Evolutionary conservation across 2,113 vertebrate species (phyloP).

Genomic region (Xerus inauris): DNA sequence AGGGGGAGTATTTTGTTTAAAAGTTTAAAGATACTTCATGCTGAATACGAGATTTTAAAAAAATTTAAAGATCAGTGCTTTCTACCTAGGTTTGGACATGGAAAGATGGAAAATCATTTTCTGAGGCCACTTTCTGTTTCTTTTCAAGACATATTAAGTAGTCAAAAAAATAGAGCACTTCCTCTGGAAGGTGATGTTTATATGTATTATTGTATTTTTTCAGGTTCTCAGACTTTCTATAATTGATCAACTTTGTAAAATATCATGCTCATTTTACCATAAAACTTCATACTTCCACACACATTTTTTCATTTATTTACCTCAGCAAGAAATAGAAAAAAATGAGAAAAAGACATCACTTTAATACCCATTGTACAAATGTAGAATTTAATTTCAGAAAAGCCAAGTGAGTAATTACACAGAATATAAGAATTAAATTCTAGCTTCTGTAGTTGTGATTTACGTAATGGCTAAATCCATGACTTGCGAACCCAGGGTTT

Average conservation of each 20-base stretch:
- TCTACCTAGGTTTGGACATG: neutral
- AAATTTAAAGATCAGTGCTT: constrained; percentile 17
- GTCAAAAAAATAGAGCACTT: neutral
- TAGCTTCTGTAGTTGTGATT: neutral
- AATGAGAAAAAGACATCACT: neutral
- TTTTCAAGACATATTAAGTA: neutral
- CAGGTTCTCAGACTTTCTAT: neutral
- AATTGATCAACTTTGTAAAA: neutral
- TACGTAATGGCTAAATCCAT: neutral
- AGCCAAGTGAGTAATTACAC: neutral
- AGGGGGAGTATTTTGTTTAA: no score
- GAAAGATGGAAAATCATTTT: neutral
- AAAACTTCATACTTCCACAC: neutral
- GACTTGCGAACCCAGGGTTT: neutral
- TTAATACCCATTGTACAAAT: neutral
- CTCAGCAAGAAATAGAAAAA: neutral
- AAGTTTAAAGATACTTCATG: no score
- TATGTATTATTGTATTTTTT: neutral
- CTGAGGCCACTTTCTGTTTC: neutral
- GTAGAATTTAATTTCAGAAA: neutral
- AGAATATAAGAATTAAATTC: constrained; percentile 5
- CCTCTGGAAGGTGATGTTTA: neutral
- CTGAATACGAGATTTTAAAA: neutral
- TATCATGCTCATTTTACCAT: neutral
- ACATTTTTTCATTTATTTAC: neutral